A percentile compares a stretch with the other conserved stretches of the same genome.
phyloP scores from a whole-genome alignment of 2,797 vertebrate species.

The Syngnathus acus region DNA sequence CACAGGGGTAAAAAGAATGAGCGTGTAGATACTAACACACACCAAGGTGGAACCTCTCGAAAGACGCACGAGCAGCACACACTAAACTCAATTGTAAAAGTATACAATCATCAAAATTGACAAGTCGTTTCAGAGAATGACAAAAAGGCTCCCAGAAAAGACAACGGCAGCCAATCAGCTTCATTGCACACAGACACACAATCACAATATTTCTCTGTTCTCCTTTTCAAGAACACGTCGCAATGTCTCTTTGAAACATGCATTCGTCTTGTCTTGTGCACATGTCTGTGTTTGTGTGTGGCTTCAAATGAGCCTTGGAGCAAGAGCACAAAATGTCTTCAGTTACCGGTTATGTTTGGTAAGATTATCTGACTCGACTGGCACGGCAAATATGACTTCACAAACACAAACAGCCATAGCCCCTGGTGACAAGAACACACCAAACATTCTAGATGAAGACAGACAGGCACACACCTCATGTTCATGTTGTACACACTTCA shows the following conservation, averaged over 20 bases:
- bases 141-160: neutral
- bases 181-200: constrained; percentile 18
- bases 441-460: constrained; percentile 19
- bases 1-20: neutral
- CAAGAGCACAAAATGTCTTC: constrained; percentile 8
- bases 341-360: constrained; percentile 10
- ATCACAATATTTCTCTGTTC: constrained; percentile 65
- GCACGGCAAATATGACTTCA: constrained; percentile 35
- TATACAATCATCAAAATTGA: neutral
- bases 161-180: neutral
- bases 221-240: constrained; percentile 68
- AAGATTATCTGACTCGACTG: constrained; percentile 30
- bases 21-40: neutral
- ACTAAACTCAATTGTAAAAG: neutral
- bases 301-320: neutral
- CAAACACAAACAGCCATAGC: constrained; percentile 28
- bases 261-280: constrained; percentile 16
- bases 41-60: constrained; percentile 6
- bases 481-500: constrained; percentile 17
- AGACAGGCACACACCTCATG: constrained; percentile 20
- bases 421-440: constrained; percentile 29
- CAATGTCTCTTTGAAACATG: constrained; percentile 44
- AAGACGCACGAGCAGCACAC: neutral
- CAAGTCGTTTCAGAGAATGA: neutral
- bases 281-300: constrained; percentile 1